Percentiles rank a stretch among this genome's conserved stretches.
phyloP scores from a whole-genome alignment of 2,797 vertebrate species.

The Melanotaenia trifasciata region DNA sequence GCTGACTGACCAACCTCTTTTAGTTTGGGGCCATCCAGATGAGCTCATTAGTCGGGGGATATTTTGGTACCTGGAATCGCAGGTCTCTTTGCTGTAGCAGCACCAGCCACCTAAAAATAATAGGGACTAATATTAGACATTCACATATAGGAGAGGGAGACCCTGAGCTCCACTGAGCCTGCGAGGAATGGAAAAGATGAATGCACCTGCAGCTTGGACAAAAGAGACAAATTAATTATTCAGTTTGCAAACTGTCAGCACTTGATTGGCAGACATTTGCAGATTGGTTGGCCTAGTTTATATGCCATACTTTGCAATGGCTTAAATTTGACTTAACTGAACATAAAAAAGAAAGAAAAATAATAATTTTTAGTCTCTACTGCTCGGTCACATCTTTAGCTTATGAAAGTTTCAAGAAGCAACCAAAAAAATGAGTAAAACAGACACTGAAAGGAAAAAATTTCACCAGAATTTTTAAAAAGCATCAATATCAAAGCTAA shows the following conservation, averaged over 20 bases:
- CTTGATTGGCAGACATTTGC: slow-evolving; percentile 1
- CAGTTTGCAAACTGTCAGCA: slow-evolving; percentile 12
- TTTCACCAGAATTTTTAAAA: slow-evolving; percentile 69
- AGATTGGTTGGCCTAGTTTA: neutral
- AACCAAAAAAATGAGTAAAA: slow-evolving; percentile 61
- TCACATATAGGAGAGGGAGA: slow-evolving; percentile 51
- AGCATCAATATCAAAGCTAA: slow-evolving; percentile 61
- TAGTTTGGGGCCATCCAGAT: slow-evolving; percentile 83
- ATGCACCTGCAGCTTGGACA: slow-evolving; percentile 56
- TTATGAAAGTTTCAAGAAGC: slow-evolving; percentile 27
- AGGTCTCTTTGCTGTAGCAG: slow-evolving; percentile 88
- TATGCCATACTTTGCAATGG: neutral
- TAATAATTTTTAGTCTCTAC: neutral
- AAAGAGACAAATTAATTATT: neutral
- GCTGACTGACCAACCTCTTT: slow-evolving; percentile 77
- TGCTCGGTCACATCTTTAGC: neutral
- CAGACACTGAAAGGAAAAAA: slow-evolving; percentile 58
- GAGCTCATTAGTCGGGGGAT: slow-evolving; percentile 87
- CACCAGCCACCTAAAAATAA: slow-evolving; percentile 87
- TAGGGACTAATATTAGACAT: slow-evolving; percentile 68
- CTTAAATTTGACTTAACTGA: neutral
- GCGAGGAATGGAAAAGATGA: slow-evolving; percentile 58
- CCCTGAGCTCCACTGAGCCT: slow-evolving; percentile 57
- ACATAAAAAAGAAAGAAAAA: neutral
- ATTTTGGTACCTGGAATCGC: slow-evolving; percentile 87